phyloP scores from a whole-genome alignment of 2,888 invertebrate genomes.

The Balanococcus diminutus region DNA sequence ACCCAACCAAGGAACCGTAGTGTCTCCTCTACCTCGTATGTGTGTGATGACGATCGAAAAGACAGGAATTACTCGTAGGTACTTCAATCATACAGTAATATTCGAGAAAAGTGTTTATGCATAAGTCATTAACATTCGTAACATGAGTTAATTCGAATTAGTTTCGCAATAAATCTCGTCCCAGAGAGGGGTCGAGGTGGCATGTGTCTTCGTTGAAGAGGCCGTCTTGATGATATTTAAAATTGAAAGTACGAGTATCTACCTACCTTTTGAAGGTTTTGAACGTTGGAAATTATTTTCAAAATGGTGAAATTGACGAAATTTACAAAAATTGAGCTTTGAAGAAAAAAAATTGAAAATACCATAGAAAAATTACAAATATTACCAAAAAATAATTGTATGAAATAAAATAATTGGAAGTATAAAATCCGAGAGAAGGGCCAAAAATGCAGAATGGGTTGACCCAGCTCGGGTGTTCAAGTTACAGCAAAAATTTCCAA shows the following conservation, averaged over 20 bases:
- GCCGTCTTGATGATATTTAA: background rate
- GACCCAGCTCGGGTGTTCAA: no score
- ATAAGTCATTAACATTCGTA: background rate
- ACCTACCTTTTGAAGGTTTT: no score
- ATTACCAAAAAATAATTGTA: no score
- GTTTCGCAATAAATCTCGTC: slow-evolving; percentile 21
- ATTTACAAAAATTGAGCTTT: no score
- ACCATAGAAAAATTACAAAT: no score
- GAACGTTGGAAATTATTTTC: no score
- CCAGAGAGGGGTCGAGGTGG: background rate
- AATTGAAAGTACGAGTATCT: background rate
- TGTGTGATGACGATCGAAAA: background rate
- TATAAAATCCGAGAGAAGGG: no score
- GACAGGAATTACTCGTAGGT: background rate
- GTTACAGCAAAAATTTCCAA: no score
- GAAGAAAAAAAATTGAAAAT: no score
- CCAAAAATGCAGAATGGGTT: no score
- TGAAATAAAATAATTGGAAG: no score
- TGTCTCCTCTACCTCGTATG: background rate
- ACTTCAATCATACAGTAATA: background rate
- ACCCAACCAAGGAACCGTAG: background rate
- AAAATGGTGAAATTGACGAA: no score
- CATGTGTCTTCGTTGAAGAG: background rate
- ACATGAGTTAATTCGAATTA: background rate
- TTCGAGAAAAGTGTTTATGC: background rate